Evolutionary conservation across 2,888 invertebrate genomes (phyloP).

Genomic region (Campoplex capitator): DNA sequence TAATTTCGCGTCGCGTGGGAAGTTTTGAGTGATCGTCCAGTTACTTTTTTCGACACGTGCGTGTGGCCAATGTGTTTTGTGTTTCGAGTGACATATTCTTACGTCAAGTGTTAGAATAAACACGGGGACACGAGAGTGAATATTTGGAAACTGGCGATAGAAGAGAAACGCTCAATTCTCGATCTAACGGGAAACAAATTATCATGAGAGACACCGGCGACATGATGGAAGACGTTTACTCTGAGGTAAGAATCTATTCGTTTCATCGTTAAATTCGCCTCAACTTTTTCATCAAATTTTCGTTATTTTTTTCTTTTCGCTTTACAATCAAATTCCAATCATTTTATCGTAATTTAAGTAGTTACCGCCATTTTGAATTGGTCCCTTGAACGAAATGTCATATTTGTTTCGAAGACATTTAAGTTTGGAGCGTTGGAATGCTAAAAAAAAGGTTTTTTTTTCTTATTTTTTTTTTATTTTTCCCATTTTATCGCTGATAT

Average conservation of each 20-base stretch:
- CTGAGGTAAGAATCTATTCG: slow-evolving; percentile 77
- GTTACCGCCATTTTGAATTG: not conserved
- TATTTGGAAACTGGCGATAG: slow-evolving; percentile 26
- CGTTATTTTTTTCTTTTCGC: not conserved
- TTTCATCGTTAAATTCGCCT: not conserved
- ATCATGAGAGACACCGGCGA: slow-evolving; percentile 80
- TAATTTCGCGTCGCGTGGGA: slow-evolving; percentile 13
- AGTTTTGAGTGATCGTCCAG: slow-evolving; percentile 6
- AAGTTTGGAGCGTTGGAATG: not conserved
- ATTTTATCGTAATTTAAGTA: not conserved
- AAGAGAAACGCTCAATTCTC: slow-evolving; percentile 27
- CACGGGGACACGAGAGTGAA: not conserved
- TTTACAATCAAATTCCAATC: not conserved
- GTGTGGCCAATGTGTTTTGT: not conserved
- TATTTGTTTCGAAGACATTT: not conserved
- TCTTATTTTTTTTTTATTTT: not conserved
- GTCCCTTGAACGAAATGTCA: not conserved
- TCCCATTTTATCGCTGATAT: not conserved
- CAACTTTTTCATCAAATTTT: not conserved
- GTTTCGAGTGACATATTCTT: slow-evolving; percentile 9
- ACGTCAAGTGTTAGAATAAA: slow-evolving; percentile 7
- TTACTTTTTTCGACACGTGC: slow-evolving; percentile 13
- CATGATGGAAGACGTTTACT: slow-evolving; percentile 81
- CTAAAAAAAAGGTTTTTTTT: not conserved
- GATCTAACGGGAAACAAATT: not conserved